Base-by-base conservation (phyloP, 2,888 invertebrate species). In the Gymnosoma rotundatum region DNA sequence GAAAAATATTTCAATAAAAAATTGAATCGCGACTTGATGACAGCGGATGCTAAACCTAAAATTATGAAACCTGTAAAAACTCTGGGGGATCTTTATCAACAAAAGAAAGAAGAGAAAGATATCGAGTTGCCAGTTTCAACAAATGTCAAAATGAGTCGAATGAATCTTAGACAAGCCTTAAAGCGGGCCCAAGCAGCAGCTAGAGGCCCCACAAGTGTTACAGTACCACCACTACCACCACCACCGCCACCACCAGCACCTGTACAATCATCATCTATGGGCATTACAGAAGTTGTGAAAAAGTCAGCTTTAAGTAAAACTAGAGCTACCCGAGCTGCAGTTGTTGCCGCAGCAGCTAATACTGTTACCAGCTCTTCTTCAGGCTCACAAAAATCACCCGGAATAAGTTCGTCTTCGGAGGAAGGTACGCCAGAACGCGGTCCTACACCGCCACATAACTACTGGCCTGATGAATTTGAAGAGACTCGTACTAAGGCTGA, bases 131-230 rank as follows among this genome's bases (percentile, higher is more conserved):
- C 87, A 6, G 87, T 87, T 32, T 86, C 88, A 0, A 85, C 79
- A 21, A 89, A 89, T 56, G 90, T 90, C 6, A 90, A 89, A 84
- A 87, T 86, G 54, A 91, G 91, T 76, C 90, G 92, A 2, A 81
- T 90, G 86, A 92, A 92, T 88, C 86, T 92, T 45, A 88, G 90
- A 1, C 89, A 91, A 78, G 92, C 91, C 0, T 72, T 92, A 20
- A 90, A 89, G 21, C 90, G 92, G 25, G 91, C 92, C 0, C 89
- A 86, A 36, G 78, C 85, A 50, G 63, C 87, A 16, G 86, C 85
- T 32, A 76, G 84, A 56, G 76, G 75, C 0, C 78, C 78, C 10
- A 38, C 61, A 42, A 64, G 20, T 50, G 20, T 73, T 8, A 0
- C 36, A 25, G 12, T 60, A 38, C 54, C 79, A 21, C 2, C 85